Base-by-base conservation (phyloP, 2,888 invertebrate genomes). In the Drosophila koepferae region DNA sequence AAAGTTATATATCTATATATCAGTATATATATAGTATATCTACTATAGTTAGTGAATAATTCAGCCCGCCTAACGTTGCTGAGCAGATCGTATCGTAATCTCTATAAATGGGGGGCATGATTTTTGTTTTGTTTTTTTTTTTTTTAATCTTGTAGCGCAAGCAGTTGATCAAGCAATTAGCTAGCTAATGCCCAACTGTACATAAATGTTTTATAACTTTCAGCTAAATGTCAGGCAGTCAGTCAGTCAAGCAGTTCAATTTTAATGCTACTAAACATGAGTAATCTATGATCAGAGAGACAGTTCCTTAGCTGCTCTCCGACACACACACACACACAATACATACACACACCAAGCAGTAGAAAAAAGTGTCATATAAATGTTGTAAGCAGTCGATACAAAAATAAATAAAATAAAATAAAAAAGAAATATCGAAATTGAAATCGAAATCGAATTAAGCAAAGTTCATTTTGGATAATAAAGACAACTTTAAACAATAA, bases 51-150 rank as follows among this genome's bases (percentile, higher is more conserved):
- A 83, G 88, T 78, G 78, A 86, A 72, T 73, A 86, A 88, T 72
- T 83, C 81, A 81, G 80, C 88, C 86, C 88, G 88, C 86, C 88
- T 80, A 81, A 66, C 76, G 74, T 79, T 81, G 81, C 81, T 81
- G 81, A 81, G 78, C 72, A 80, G 76, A 72, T 74, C 62, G 58
- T 63, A 54, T 66, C 46, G 64, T 64, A 36, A 51, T 61, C 10
- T 16, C 38, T 38, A 28, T 14, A n/a, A 16, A 16, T 53, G n/a
- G n/a, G 38, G 56, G 48, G 36, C 36, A 44, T 61, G 55, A 46
- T 58, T 58, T 43, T 55, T 53, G 56, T 59, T 28, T 23, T 66
- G 67, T 63, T 61, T n/a, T 20, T 20, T 20, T 20, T 20, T 20
- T 20, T 20, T 20, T 20, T 2, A 20, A 5, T 44, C 56, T 41